Evolutionary conservation across 2,888 invertebrate genomes (phyloP).

Genomic region (Pseudanteris insignis): DNA sequence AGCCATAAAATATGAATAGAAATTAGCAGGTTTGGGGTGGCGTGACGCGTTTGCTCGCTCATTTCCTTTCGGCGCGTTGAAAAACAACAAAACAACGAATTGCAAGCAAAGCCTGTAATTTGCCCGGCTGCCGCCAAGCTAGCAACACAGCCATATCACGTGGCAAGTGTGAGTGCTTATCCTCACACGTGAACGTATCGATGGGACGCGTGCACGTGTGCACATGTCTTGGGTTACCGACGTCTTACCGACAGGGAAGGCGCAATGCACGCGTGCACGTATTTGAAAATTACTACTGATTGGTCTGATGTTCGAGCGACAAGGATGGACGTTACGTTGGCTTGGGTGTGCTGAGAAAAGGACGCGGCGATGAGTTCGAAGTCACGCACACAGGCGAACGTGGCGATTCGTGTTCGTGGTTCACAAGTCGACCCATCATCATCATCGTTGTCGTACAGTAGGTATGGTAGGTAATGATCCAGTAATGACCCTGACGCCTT

Average conservation of each 20-base stretch:
- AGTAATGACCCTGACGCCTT: slow-evolving; percentile 65
- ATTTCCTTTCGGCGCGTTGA: slow-evolving; percentile 68
- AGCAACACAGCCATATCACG: slow-evolving; percentile 31
- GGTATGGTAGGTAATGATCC: slow-evolving; percentile 65
- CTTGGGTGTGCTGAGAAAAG: too few species aligned
- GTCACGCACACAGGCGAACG: slow-evolving; percentile 8
- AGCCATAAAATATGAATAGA: slow-evolving; percentile 68
- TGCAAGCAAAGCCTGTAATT: slow-evolving; percentile 66
- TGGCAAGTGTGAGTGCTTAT: slow-evolving; percentile 26
- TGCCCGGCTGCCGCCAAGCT: slow-evolving; percentile 65
- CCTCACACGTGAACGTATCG: slow-evolving; percentile 17
- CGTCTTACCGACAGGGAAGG: slow-evolving; percentile 12
- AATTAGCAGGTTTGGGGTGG: slow-evolving; percentile 67
- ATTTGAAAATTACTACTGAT: slow-evolving; percentile 29
- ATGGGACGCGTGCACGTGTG: slow-evolving; percentile 15
- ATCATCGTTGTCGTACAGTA: slow-evolving; percentile 61
- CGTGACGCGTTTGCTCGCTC: slow-evolving; percentile 67
- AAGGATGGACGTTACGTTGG: too few species aligned
- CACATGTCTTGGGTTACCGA: not conserved
- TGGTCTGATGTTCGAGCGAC: too few species aligned
- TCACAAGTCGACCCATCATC: slow-evolving; percentile 45
- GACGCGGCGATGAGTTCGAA: not conserved
- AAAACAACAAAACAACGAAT: slow-evolving; percentile 67
- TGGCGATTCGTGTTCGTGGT: slow-evolving; percentile 18
- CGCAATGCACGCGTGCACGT: slow-evolving; percentile 30